Base-by-base conservation (phyloP, 2,888 invertebrate genomes). In the Hypomecis punctinalis region DNA sequence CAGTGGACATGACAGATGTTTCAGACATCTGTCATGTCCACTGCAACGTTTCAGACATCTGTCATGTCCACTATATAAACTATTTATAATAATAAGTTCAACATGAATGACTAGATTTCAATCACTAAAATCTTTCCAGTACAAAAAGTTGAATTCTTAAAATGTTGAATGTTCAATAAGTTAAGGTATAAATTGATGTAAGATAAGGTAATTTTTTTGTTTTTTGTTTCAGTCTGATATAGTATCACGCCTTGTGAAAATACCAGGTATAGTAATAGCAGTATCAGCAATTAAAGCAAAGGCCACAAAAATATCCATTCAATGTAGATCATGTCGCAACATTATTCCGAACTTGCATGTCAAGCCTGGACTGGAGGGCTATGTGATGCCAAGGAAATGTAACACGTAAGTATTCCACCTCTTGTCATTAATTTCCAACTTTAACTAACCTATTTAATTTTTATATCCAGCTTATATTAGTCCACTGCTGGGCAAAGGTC, bases 291-390 rank as follows among this genome's bases (percentile, higher is more conserved):
- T 99, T 67, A 97, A 97, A 87, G 97, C 99, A 0, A 99, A 99
- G 87, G 99, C 99, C 0, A 98, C 97, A 0, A 96, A 96, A 80
- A 97, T 99, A 80, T 96, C 99, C 0, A 97, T 99, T 65, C 99
- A 99, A 90, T 99, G 99, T 82, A 95, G 99, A 39, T 97, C 97
- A 11, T 99, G 99, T 81, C 96, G 97, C 74, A 98, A 96, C 80
- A 94, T 97, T 5, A 96, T 99, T 64, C 96, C 97, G 0, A 98
- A 99, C 86, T 94, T 99, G 59, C 94, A 96, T 36, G 96, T 99
- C 0, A 98, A 97, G 82, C 98, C 99, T 6, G 99, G 99, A 0
- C 90, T 99, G 6, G 99, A 99, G 81, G 99, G 99, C 0, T 99
- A 98, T 91, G 95, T 97, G 0, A 92, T 99, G 90, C 99, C 99